Evolutionary conservation across 2,113 vertebrate genomes (phyloP).

Genomic region (Prionailurus viverrinus): DNA sequence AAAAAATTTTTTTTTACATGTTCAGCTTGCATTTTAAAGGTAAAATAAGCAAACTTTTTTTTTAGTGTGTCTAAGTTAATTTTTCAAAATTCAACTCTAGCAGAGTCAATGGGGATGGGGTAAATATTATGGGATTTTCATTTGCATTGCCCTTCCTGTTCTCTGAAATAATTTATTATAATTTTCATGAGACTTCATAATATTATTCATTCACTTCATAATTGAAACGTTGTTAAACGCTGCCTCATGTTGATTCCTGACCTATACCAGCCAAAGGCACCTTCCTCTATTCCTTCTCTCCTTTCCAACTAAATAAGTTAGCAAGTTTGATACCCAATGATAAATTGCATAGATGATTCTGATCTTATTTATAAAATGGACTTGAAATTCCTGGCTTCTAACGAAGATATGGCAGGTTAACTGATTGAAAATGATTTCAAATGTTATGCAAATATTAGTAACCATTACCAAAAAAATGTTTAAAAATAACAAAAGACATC

Average conservation of each 20-base stretch:
- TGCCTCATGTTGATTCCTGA: conserved; percentile 85
- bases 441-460: neutral
- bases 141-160: conserved; percentile 84
- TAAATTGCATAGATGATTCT: neutral
- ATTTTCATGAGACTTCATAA: conserved; percentile 83
- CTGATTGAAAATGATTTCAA: neutral
- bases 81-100: conserved; percentile 69
- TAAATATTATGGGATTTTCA: conserved; percentile 80
- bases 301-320: conserved; percentile 58
- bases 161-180: conserved; percentile 84
- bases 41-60: conserved; percentile 63
- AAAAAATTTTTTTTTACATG: neutral
- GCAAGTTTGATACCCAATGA: conserved; percentile 23
- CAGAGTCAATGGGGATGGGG: conserved; percentile 68
- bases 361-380: neutral
- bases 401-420: neutral
- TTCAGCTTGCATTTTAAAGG: conserved; percentile 63
- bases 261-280: conserved; percentile 81
- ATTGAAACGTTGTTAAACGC: conserved; percentile 81
- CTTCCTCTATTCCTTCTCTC: conserved; percentile 70
- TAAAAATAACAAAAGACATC: neutral
- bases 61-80: conserved; percentile 67
- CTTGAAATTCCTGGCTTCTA: neutral
- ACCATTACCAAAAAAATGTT: neutral
- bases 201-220: conserved; percentile 84